Evolutionary conservation across 2,113 vertebrate genomes (phyloP).

Genomic region (Macheiramphus alcinus): DNA sequence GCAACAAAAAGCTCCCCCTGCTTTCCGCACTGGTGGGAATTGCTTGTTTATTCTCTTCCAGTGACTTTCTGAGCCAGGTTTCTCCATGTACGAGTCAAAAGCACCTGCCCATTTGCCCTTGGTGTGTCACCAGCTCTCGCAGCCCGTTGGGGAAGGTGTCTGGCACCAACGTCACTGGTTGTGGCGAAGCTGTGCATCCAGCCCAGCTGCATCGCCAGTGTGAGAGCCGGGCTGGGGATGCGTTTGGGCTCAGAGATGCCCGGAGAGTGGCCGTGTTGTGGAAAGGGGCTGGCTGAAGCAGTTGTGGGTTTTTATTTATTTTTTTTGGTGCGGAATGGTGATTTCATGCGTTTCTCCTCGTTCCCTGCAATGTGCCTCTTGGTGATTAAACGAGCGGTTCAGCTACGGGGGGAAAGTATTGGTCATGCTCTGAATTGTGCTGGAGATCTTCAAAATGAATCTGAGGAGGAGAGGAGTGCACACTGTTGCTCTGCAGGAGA

Average conservation of each 20-base stretch:
- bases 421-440: not conserved
- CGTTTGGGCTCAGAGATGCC: not conserved
- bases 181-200: not conserved
- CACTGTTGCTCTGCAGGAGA: not conserved
- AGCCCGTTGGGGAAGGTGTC: not conserved
- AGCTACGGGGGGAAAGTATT: not conserved
- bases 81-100: slow-evolving; percentile 24
- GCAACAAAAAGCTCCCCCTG: not conserved
- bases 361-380: not conserved
- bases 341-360: not conserved
- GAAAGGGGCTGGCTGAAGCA: not conserved
- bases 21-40: slow-evolving; percentile 31
- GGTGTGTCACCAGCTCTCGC: not conserved
- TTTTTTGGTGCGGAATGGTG: not conserved
- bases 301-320: not conserved
- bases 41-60: slow-evolving; percentile 16
- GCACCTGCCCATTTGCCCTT: not conserved
- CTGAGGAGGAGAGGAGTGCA: not conserved
- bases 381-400: not conserved
- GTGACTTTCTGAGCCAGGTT: slow-evolving; percentile 39
- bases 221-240: not conserved
- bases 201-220: not conserved
- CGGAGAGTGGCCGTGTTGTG: fast-evolving
- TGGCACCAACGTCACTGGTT: not conserved
- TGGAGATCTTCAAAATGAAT: not conserved